Base-by-base conservation (phyloP, 2,888 invertebrate species). In the Leucania comma region DNA sequence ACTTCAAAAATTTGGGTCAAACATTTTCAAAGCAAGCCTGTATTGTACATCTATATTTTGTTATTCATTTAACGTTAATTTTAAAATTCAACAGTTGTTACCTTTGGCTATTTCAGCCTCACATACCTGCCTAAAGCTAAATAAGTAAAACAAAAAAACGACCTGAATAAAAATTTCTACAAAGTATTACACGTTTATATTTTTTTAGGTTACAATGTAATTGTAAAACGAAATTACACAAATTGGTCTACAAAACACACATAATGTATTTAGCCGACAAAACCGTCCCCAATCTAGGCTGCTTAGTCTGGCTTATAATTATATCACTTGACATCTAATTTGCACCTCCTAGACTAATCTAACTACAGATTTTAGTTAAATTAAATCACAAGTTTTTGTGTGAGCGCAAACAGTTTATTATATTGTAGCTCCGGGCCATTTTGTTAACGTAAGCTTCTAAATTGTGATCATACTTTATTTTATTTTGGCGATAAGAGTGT, bases 321-420 rank as follows among this genome's bases (percentile, higher is more conserved):
- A 56, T 24, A 48, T 72, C 54, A 80, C 48, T 56, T 65, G 61
- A 53, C 26, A 51, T 42, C 68, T 71, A 58, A 69, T 74, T 78
- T 48, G 50, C 29, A 35, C 54, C n/a, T n/a, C 17, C 10, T 42
- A 68, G 63, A 64, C 26, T 54, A 51, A 32, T 29, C 26, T 51
- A 61, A 57, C 38, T 56, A 53, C 20, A 64, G 67, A 72, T 72
- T 82, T 66, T 60, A 66, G 68, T 29, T 22, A 59, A 72, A 81
- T 69, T 61, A n/a, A 68, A 80, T 72, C 48, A 65, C 3, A 32
- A 38, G 59, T 58, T 66, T 76, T 80, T 69, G 38, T 54, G 24
- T 35, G 67, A 46, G 12, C 20, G 20, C 48, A 38, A 75, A 80
- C 51, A 61, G 53, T 54, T 61, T 51, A 67, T 64, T 61, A 60